Conservation (phyloP, 2,888 invertebrate species). For the Drosophila mercatorum region DNA sequence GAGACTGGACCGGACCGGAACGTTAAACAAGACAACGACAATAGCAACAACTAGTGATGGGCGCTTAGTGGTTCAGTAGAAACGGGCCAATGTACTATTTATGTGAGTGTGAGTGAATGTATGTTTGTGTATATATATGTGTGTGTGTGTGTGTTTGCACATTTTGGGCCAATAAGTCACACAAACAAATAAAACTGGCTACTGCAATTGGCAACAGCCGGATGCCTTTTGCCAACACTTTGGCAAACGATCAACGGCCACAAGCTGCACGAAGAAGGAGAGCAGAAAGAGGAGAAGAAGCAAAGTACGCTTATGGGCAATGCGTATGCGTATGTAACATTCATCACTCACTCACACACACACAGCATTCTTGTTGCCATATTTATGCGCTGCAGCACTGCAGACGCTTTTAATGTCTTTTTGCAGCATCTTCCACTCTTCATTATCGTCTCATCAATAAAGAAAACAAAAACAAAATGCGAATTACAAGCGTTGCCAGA, state of each 20-base stretch:
- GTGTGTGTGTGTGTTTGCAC: conserved; percentile 38
- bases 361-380: conserved; percentile 53
- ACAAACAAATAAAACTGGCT: conserved; percentile 54
- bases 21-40: conserved; percentile 53
- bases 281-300: conserved; percentile 25
- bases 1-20: conserved; percentile 49
- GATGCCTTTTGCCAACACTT: conserved; percentile 67
- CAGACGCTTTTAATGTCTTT: conserved; percentile 74
- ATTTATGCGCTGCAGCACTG: conserved; percentile 69
- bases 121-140: conserved; percentile 10
- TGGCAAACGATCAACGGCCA: conserved; percentile 65
- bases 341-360: conserved; percentile 30
- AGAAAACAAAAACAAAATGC: conserved; percentile 18
- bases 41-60: conserved; percentile 30
- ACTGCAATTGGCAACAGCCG: conserved; percentile 74
- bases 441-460: conserved; percentile 54
- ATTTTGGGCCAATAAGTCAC: conserved; percentile 76
- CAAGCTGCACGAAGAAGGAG: conserved; percentile 13
- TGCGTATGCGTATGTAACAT: conserved; percentile 54
- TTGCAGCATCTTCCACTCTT: conserved; percentile 49
- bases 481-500: conserved; percentile 42
- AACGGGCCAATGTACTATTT: conserved; percentile 60
- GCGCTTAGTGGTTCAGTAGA: conserved; percentile 42
- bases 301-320: conserved; percentile 48
- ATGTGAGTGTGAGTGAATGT: conserved; percentile 27